Base-by-base conservation (phyloP, 2,113 vertebrate species). In the Oenanthe melanoleuca region DNA sequence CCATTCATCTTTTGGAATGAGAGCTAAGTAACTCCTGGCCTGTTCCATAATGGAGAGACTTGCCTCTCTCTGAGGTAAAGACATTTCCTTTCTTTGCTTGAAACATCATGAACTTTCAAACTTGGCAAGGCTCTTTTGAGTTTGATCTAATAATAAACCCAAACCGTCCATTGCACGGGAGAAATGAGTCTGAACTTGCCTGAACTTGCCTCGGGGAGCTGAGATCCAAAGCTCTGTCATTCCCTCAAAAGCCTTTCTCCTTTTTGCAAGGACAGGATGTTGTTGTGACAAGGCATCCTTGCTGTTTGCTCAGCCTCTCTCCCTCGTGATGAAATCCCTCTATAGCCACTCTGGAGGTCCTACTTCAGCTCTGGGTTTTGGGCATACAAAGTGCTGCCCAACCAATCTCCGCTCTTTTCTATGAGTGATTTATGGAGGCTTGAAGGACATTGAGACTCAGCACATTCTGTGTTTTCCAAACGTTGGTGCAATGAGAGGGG, bases 341-440 rank as follows among this genome's bases (percentile, higher is more conserved):
- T 96, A 96, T 95, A 96, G 93, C 86, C 3, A 96, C 90, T 88
- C 88, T 96, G 94, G 93, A 95, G 95, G 96, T 97, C 93, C 93
- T 42, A 45, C 92, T 93, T 63, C 94, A 88, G 86, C 92, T 67
- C 95, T 26, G 1, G 8, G n/a, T 89, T 86, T 84, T 55, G 82
- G 72, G 40, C 40, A 92, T 71, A 95, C 88, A 96, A 71, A 88
- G 72, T 25, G n/a, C 95, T 95, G 82, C 85, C 81, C 92, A 78
- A 20, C 67, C 79, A 88, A 94, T 69, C 95, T 87, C 65, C 0
- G 0, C 65, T 96, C 89, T 96, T 96, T 96, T 97, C 94, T 97
- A 92, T 96, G 94, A 96, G 80, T 95, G 96, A 96, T 96, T 97
- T 96, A 96, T 82, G 70, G 44, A 65, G 34, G 34, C 80, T 94